Evolutionary conservation across 2,888 invertebrate species (phyloP).

Genomic region (Oeneis ivallda): DNA sequence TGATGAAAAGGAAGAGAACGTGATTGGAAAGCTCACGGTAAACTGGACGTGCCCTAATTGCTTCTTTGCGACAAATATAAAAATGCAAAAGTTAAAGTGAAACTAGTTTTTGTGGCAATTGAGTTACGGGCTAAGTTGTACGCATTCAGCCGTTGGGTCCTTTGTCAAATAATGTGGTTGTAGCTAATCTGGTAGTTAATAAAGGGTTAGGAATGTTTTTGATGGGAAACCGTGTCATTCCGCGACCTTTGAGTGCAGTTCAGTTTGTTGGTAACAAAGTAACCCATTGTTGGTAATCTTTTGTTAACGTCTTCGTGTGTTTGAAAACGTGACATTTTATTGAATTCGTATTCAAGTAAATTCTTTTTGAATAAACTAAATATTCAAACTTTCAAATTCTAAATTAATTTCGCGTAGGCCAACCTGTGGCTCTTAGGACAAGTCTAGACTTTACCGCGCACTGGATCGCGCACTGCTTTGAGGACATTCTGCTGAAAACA

Average conservation of each 20-base stretch:
- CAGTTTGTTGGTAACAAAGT: slow-evolving; percentile 1
- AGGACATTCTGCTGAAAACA: no score
- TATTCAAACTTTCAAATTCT: not conserved
- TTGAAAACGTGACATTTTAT: not conserved
- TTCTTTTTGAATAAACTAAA: no score
- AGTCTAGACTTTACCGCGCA: no score
- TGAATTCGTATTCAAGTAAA: not conserved
- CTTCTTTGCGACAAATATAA: slow-evolving; percentile 58
- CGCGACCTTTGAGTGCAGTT: slow-evolving; percentile 27
- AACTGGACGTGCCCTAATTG: slow-evolving; percentile 61
- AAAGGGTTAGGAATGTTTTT: slow-evolving; percentile 46
- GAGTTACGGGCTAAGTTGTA: slow-evolving; percentile 34
- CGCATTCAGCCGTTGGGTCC: slow-evolving; percentile 33
- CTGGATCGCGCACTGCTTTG: no score
- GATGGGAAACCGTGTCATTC: slow-evolving; percentile 46
- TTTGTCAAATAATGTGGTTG: slow-evolving; percentile 56
- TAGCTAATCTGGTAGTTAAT: slow-evolving; percentile 59
- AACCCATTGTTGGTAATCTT: not conserved
- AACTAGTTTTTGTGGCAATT: slow-evolving; percentile 44
- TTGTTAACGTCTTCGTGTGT: slow-evolving; percentile 7
- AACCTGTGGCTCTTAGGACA: no score
- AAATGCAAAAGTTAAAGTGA: slow-evolving; percentile 44
- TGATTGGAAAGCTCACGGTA: slow-evolving; percentile 47
- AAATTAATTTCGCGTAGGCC: no score
- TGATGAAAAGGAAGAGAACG: slow-evolving; percentile 25